Evolutionary conservation across 2,113 vertebrate species (phyloP).

Genomic region (Nesogale talazaci): DNA sequence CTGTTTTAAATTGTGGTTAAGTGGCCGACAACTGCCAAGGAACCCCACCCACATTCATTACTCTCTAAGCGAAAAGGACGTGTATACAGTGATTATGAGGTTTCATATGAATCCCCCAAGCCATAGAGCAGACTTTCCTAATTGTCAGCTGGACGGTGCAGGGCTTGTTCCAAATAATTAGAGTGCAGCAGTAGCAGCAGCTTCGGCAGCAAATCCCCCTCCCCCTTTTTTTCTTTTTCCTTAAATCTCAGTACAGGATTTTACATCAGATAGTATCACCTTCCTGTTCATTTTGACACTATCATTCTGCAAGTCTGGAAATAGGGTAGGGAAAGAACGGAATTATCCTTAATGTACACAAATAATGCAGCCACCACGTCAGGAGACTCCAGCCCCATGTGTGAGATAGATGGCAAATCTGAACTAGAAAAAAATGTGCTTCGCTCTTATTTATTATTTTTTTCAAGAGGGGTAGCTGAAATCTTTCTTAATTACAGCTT

Average conservation of each 20-base stretch:
- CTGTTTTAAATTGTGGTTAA: constrained; percentile 78
- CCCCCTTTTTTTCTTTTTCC: constrained; percentile 47
- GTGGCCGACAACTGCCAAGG: constrained; percentile 77
- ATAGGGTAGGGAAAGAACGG: constrained; percentile 71
- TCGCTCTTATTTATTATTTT: constrained; percentile 73
- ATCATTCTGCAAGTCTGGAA: constrained; percentile 81
- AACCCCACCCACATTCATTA: constrained; percentile 81
- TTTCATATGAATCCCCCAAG: constrained; percentile 84
- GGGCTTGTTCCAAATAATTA: constrained; percentile 91
- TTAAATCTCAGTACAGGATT: constrained; percentile 81
- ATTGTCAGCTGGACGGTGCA: constrained; percentile 88
- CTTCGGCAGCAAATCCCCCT: constrained; percentile 78
- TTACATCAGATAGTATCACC: constrained; percentile 85
- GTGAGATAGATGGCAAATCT: constrained; percentile 72
- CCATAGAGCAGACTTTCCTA: constrained; percentile 85
- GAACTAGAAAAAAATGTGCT: constrained; percentile 62
- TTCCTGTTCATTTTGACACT: constrained; percentile 86
- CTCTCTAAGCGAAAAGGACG: constrained; percentile 81
- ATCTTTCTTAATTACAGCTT: constrained; percentile 93
- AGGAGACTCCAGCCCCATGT: constrained; percentile 66
- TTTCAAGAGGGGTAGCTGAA: constrained; percentile 86
- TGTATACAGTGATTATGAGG: constrained; percentile 81
- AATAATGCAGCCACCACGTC: constrained; percentile 76
- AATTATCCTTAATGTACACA: constrained; percentile 84
- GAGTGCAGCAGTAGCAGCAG: constrained; percentile 79